Base-by-base conservation (phyloP, 64 coral and sea anemone genomes). In the Actinia equina region DNA sequence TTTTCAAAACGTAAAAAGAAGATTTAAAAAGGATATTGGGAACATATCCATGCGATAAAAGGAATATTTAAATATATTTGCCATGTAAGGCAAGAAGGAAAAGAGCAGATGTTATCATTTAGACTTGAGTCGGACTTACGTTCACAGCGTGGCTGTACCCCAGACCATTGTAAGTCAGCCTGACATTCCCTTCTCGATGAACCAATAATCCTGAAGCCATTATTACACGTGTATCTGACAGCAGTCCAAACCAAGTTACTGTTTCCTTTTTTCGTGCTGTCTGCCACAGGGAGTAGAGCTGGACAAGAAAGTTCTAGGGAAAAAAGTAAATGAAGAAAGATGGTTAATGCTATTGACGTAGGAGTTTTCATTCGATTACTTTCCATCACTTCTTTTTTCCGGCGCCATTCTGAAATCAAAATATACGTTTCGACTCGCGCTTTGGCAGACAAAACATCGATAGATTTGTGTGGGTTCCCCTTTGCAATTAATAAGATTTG, bases 211-310 rank as follows among this genome's bases (percentile, higher is more conserved):
- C 59, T 62, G 52, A 81, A 92, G 10, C 85, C 85, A 78, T 7
- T 30, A 43, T 87, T 67, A 59, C 90, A 92, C 14, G 85, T 92
- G 77, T 92, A 92, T 56, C 80, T 81, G 59, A 84, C 90, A 22
- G 85, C 70, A 37, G 71, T 83, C 20, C 90, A 85, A 17, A 81
- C 44, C 15, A 87, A 56, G 4, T 60, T 52, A 7, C 84, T 86
- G 27, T n/a, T 82, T 7, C 86, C 43, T 54, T 51, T 59, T 37
- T 81, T 85, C 25, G 71, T 57, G 53, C 85, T 85, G 43, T 87
- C 79, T 5, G 43, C 11, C 41, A 86, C 77, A 82, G n/a, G 17
- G 22, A 69, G 79, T 23, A 92, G 86, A 18, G 16, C 17, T 16
- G 90, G 90, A 42, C 90, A 92, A 6, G 90, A 74, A 1, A 92